Conservation (phyloP, 1,140 invertebrate genomes). For the Pantala flavescens region DNA sequence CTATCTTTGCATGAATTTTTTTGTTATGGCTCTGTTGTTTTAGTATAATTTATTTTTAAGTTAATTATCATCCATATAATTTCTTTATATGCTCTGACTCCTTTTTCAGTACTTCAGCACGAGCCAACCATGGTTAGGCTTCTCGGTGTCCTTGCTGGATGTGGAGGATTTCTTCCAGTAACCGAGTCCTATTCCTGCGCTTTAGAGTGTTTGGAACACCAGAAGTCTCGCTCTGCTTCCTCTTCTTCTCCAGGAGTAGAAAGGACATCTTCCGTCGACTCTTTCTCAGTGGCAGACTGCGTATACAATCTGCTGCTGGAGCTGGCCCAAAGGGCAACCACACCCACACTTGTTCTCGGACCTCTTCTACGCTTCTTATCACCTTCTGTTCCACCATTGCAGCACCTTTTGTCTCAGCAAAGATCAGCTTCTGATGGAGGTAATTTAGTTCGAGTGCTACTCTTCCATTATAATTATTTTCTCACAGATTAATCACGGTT, state of each 20-base stretch:
- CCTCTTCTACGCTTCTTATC: slow-evolving; percentile 64
- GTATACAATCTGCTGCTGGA: slow-evolving; percentile 70
- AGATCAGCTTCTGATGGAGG: no score
- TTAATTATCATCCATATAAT: no score
- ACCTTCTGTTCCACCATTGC: slow-evolving; percentile 34
- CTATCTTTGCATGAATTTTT: no score
- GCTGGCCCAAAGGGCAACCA: slow-evolving; percentile 56
- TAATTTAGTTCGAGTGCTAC: no score
- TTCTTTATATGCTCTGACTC: slow-evolving; percentile 14
- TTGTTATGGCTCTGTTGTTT: no score
- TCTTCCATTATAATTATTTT: no score
- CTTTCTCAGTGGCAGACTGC: slow-evolving; percentile 66
- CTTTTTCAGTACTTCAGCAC: slow-evolving; percentile 54
- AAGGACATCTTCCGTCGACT: slow-evolving; percentile 41
- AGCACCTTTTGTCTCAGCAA: background rate
- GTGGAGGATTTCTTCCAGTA: slow-evolving; percentile 52
- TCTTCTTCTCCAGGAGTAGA: slow-evolving; percentile 29
- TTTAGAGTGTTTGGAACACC: background rate
- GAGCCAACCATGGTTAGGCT: slow-evolving; percentile 70
- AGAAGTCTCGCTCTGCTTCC: slow-evolving; percentile 19
- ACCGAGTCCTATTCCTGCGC: slow-evolving; percentile 35
- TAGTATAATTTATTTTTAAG: no score
- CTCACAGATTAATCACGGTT: no score
- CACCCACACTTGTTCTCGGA: slow-evolving; percentile 57
- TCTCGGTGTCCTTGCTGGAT: slow-evolving; percentile 59